Percentiles rank a stretch among this genome's conserved stretches.
Evolutionary conservation across 1,140 invertebrate genomes (phyloP).

Genomic region (Drosophila quadrilineata): DNA sequence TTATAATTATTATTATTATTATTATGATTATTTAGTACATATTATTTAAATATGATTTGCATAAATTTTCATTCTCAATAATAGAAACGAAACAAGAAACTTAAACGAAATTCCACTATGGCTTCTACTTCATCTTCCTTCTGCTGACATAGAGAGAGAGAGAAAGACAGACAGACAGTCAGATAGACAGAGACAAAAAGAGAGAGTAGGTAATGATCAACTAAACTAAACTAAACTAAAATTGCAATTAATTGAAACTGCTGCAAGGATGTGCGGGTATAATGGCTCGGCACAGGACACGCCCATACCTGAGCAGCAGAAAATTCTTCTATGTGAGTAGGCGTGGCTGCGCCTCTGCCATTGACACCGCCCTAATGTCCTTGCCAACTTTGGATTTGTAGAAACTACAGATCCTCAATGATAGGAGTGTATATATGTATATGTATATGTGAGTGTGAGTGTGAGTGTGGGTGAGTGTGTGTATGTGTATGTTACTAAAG

Average conservation of each 20-base stretch:
- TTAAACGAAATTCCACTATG: conserved; percentile 80
- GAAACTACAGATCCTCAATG: conserved; percentile 11
- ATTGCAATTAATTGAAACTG: conserved; percentile 43
- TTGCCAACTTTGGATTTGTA: conserved; percentile 2
- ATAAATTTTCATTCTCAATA: conserved; percentile 72
- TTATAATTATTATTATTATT: too few species aligned
- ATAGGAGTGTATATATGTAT: conserved; percentile 34
- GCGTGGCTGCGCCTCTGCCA: conserved; percentile 37
- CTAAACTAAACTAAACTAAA: conserved; percentile 65
- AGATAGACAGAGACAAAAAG: conserved; percentile 9
- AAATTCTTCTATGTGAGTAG: conserved; percentile 76
- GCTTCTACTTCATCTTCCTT: conserved; percentile 21
- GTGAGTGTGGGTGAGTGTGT: conserved; percentile 16
- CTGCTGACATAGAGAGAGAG: background rate
- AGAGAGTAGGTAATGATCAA: conserved; percentile 17
- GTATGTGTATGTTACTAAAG: conserved; percentile 34
- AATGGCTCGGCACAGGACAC: conserved; percentile 39
- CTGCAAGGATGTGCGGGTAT: conserved; percentile 12
- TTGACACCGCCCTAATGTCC: too few species aligned
- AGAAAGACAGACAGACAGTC: background rate
- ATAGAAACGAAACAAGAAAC: conserved; percentile 79
- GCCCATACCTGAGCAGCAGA: conserved; percentile 76
- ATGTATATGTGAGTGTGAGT: conserved; percentile 21
- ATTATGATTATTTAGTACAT: too few species aligned
- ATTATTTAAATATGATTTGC: conserved; percentile 69